These are phyloP conservation scores for Muschampia plurimacula DNA, from an alignment of 2,888 invertebrate genomes.

Conservation along the genomic window DNA sequence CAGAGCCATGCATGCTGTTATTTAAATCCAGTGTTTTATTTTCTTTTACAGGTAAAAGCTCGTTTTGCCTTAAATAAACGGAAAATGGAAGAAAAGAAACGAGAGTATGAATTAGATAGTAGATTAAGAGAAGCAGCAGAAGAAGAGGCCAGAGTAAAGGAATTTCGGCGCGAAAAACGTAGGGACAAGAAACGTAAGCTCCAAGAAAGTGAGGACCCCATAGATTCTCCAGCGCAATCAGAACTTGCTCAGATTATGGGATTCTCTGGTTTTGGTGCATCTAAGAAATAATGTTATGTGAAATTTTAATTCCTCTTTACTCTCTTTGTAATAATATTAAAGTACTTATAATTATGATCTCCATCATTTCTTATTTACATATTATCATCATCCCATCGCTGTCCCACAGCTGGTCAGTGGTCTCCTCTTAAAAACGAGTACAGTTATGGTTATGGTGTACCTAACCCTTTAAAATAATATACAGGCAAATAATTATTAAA, in stretches of 20 bases:
- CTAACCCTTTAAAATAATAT: too few relatives aligned
- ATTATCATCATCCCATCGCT: too few relatives aligned
- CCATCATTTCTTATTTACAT: too few relatives aligned
- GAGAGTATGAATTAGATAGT: constrained; percentile 97
- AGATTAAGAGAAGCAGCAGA: constrained; percentile 96
- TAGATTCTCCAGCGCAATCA: constrained; percentile 83
- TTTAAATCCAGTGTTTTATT: neutral
- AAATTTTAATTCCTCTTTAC: neutral
- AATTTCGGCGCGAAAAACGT: constrained; percentile 93
- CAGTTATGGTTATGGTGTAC: too few relatives aligned
- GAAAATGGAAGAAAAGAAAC: constrained; percentile 97
- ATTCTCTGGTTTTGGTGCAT: constrained; percentile 95
- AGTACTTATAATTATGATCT: neutral
- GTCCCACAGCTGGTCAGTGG: too few relatives aligned
- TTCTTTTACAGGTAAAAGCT: constrained; percentile 88
- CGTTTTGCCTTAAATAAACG: constrained; percentile 97
- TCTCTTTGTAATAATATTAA: constrained; percentile 8
- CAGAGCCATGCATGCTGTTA: neutral
- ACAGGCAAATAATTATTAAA: too few relatives aligned
- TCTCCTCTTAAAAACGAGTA: too few relatives aligned
- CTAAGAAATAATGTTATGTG: constrained; percentile 88
- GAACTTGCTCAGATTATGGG: constrained; percentile 98
- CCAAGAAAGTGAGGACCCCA: constrained; percentile 85
- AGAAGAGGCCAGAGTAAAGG: constrained; percentile 97
- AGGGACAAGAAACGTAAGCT: constrained; percentile 95